phyloP scores from a whole-genome alignment of 2,113 vertebrate genomes.

The Elanus axillaris region DNA sequence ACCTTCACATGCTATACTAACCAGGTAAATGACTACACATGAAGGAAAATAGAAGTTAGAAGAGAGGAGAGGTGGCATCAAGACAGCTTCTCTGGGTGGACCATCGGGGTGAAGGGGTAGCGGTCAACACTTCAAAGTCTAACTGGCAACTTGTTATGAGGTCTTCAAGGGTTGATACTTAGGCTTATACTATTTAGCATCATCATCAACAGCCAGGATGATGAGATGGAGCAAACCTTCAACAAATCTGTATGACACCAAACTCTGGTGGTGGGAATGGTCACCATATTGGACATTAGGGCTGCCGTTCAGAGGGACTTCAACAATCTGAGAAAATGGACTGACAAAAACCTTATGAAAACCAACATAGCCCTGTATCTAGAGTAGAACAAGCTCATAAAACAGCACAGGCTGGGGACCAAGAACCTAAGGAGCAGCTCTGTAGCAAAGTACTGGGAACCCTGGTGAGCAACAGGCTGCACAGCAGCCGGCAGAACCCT shows the following conservation, averaged over 20 bases:
- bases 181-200: neutral
- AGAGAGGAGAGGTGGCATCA: neutral
- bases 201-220: neutral
- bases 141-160: neutral
- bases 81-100: neutral
- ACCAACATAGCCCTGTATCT: neutral
- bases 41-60: neutral
- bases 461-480: neutral
- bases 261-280: neutral
- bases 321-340: neutral
- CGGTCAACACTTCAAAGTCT: neutral
- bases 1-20: neutral
- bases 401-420: neutral
- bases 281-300: neutral
- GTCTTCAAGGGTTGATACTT: neutral
- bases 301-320: neutral
- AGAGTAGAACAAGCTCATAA: neutral
- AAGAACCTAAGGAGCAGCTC: neutral
- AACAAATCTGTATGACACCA: neutral
- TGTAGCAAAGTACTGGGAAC: neutral
- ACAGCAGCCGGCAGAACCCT: neutral
- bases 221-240: neutral
- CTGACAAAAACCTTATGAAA: neutral
- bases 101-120: neutral
- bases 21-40: neutral